These are phyloP conservation scores for Bradypodion pumilum DNA, from an alignment of 2,797 vertebrate genomes.

Conservation along the genomic window DNA sequence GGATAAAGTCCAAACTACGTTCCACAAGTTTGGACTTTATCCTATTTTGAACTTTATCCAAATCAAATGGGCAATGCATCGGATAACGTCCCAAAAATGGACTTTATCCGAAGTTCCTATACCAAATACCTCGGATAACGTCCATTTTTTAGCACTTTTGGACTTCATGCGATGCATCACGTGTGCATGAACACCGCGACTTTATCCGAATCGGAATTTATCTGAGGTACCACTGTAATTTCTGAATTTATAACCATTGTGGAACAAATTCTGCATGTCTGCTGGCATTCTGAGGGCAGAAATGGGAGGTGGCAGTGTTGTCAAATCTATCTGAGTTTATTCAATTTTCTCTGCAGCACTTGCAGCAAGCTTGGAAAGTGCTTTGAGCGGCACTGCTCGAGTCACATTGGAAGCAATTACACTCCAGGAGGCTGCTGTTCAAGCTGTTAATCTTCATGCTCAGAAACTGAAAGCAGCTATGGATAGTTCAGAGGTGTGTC, in stretches of 20 bases:
- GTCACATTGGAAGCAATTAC: slow-evolving; percentile 87
- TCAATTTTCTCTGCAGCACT: slow-evolving; percentile 75
- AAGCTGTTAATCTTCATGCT: slow-evolving; percentile 84
- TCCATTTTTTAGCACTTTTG: too few species aligned
- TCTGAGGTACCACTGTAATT: too few species aligned
- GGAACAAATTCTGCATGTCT: not conserved
- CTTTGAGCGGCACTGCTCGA: slow-evolving; percentile 81
- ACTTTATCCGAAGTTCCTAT: too few species aligned
- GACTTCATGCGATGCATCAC: too few species aligned
- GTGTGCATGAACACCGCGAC: too few species aligned
- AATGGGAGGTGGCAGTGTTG: not conserved
- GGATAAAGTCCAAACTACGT: too few species aligned
- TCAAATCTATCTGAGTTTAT: not conserved
- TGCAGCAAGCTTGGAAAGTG: slow-evolving; percentile 82
- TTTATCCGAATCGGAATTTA: too few species aligned
- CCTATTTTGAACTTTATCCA: too few species aligned
- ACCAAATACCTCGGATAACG: too few species aligned
- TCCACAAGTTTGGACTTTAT: too few species aligned
- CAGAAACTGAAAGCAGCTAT: slow-evolving; percentile 88
- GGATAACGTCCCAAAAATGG: not conserved
- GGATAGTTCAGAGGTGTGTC: slow-evolving; percentile 87
- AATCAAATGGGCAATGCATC: too few species aligned
- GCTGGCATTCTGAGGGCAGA: not conserved
- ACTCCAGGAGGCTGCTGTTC: slow-evolving; percentile 89
- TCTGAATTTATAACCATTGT: not conserved